Conservation (phyloP, 2,797 vertebrate genomes). For the Urophycis tenuis region DNA sequence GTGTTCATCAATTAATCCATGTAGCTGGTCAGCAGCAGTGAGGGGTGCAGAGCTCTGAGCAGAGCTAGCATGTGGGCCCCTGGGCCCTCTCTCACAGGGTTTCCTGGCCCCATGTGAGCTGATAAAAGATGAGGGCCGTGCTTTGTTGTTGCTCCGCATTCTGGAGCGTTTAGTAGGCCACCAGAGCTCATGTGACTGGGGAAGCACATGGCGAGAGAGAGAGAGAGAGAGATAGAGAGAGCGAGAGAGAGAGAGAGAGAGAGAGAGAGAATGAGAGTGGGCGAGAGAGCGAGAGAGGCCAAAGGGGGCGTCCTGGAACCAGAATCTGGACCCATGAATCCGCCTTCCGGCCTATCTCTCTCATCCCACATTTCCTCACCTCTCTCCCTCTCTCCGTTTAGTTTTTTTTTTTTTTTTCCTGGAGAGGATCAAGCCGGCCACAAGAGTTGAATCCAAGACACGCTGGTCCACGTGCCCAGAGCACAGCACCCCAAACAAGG, state of each 20-base stretch:
- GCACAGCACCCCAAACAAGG: not conserved
- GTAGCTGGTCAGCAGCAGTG: not conserved
- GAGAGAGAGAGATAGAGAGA: not conserved
- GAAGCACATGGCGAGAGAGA: conserved; percentile 62
- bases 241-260: too few species aligned
- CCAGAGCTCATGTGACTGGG: conserved; percentile 66
- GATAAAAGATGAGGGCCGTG: conserved; percentile 48
- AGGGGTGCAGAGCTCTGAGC: not conserved
- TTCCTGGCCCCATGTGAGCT: conserved; percentile 45
- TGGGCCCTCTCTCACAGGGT: conserved; percentile 43
- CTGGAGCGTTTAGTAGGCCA: conserved; percentile 60
- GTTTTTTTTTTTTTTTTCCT: not conserved
- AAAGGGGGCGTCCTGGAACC: too few species aligned
- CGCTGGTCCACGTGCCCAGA: not conserved
- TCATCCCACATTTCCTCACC: not conserved
- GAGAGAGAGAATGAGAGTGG: conserved; percentile 32
- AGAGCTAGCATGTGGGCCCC: too few species aligned
- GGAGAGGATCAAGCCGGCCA: not conserved
- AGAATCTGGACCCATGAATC: not conserved
- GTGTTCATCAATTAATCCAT: not conserved
- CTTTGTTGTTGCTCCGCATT: conserved; percentile 59
- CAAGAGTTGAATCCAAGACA: not conserved
- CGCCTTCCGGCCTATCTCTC: not conserved
- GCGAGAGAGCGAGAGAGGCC: too few species aligned
- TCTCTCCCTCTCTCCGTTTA: not conserved